These are phyloP conservation scores for Corythornis cristatus DNA, from an alignment of 2,113 vertebrate genomes.

Conservation along the genomic window DNA sequence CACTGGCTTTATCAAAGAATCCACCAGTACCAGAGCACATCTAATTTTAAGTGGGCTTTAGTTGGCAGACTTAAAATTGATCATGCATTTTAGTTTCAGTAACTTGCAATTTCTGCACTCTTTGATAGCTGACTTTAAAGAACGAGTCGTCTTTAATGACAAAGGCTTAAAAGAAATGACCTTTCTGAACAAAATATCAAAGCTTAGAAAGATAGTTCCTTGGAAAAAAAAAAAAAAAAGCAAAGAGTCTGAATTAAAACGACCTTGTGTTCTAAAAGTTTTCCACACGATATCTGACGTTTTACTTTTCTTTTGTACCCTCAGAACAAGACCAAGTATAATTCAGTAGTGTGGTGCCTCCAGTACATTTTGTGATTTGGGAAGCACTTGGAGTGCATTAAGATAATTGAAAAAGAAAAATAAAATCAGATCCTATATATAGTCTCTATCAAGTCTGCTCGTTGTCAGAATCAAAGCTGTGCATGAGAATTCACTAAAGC, in stretches of 20 bases:
- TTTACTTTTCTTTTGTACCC: slow-evolving; percentile 61
- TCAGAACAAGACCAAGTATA: not conserved
- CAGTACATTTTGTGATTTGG: slow-evolving; percentile 10
- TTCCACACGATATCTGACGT: slow-evolving; percentile 68
- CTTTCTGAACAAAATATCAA: slow-evolving; percentile 80
- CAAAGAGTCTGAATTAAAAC: slow-evolving; percentile 72
- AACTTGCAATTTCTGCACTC: slow-evolving; percentile 78
- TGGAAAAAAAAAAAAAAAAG: slow-evolving; percentile 27
- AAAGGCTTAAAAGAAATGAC: slow-evolving; percentile 79
- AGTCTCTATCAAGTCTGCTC: not conserved
- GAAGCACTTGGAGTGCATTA: not conserved
- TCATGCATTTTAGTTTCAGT: slow-evolving; percentile 77
- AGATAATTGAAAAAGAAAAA: not conserved
- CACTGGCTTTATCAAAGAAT: slow-evolving; percentile 71
- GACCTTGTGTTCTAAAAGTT: slow-evolving; percentile 81
- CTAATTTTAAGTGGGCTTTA: slow-evolving; percentile 74
- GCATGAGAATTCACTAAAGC: not conserved
- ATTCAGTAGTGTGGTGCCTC: slow-evolving; percentile 24
- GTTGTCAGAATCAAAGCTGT: not conserved
- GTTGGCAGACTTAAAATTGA: slow-evolving; percentile 76
- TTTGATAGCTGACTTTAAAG: slow-evolving; percentile 83
- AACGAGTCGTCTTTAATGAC: slow-evolving; percentile 79
- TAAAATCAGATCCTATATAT: not conserved
- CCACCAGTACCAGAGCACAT: slow-evolving; percentile 62
- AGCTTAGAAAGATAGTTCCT: slow-evolving; percentile 73